Evolutionary conservation across 2,888 invertebrate genomes (phyloP).

Genomic region (Lasioglossum morio): DNA sequence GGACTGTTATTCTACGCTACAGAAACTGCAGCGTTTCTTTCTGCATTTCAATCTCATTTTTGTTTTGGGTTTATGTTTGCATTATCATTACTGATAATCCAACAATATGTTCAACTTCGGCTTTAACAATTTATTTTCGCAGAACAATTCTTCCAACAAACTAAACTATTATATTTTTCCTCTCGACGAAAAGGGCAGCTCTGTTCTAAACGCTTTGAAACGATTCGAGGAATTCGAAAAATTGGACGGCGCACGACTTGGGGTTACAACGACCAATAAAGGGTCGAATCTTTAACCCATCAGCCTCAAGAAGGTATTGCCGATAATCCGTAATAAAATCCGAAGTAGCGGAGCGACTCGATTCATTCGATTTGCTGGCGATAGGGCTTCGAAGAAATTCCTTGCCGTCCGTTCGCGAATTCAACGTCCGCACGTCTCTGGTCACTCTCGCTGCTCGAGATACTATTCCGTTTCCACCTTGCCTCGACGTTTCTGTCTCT

Average conservation of each 20-base stretch:
- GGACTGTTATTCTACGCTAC: too few relatives aligned
- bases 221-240: neutral
- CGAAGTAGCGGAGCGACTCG: neutral
- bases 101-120: too few relatives aligned
- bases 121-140: too few relatives aligned
- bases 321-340: constrained; percentile 5
- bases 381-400: neutral
- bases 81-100: too few relatives aligned
- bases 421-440: neutral
- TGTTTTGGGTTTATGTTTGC: too few relatives aligned
- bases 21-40: too few relatives aligned
- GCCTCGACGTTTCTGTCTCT: neutral
- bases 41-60: too few relatives aligned
- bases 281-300: neutral
- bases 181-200: neutral
- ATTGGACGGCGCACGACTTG: neutral
- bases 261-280: neutral
- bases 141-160: neutral
- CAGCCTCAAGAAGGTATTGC: neutral
- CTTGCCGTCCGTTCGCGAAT: neutral
- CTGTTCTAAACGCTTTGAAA: neutral
- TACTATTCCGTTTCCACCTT: neutral
- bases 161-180: neutral
- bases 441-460: neutral
- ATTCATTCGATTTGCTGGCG: neutral